A percentile compares a stretch with the other conserved stretches of the same genome.
Evolutionary conservation across 1,140 invertebrate species (phyloP).

Genomic region (Drosophila triauraria): DNA sequence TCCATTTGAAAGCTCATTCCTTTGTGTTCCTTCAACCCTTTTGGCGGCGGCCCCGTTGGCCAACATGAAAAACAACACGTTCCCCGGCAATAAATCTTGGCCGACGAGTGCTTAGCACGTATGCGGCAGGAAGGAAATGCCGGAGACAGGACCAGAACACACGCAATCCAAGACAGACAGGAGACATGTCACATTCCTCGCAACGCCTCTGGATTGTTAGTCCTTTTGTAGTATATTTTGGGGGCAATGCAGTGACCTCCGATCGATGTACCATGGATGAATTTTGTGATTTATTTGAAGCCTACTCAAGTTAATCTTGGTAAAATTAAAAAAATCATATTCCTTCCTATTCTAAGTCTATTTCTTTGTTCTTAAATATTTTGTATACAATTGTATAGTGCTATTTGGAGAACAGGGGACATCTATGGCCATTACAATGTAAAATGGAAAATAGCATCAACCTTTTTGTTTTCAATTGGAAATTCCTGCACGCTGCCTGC

Average conservation of each 20-base stretch:
- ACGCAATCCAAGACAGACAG: conserved; percentile 32
- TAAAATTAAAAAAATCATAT: neutral
- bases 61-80: conserved; percentile 70
- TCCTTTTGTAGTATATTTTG: conserved; percentile 29
- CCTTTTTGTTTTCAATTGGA: conserved; percentile 46
- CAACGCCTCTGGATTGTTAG: neutral
- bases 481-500: conserved; percentile 22
- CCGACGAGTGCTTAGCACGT: conserved; percentile 62
- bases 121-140: conserved; percentile 39
- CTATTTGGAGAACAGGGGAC: neutral
- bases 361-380: too few species aligned
- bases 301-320: neutral
- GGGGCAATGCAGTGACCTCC: conserved; percentile 48
- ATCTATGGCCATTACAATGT: conserved; percentile 49
- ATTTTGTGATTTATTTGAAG: neutral
- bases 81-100: conserved; percentile 67
- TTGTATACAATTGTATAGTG: neutral
- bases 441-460: conserved; percentile 39
- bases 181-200: conserved; percentile 36
- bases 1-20: conserved; percentile 31
- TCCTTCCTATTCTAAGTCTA: too few species aligned
- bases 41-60: conserved; percentile 6
- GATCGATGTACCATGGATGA: neutral
- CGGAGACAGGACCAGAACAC: conserved; percentile 20
- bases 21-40: conserved; percentile 36